Evolutionary conservation across 2,113 vertebrate genomes (phyloP).

Genomic region (Pogona vitticeps): DNA sequence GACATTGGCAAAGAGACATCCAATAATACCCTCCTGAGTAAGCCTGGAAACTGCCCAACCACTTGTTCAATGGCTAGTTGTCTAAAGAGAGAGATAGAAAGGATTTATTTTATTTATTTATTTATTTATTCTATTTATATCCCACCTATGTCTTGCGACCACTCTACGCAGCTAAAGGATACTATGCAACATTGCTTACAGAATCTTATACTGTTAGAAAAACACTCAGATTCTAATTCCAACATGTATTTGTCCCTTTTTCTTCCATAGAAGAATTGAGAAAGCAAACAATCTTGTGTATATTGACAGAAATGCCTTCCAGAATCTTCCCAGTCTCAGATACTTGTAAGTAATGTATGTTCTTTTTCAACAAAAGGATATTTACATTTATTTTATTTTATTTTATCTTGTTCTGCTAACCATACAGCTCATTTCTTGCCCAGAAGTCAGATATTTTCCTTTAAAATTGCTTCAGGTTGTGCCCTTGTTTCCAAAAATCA

Average conservation of each 20-base stretch:
- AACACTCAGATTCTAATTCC: not conserved
- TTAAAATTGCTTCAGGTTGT: not conserved
- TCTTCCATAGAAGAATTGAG: slow-evolving; percentile 79
- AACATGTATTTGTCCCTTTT: slow-evolving; percentile 48
- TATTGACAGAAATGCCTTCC: slow-evolving; percentile 79
- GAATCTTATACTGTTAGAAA: not conserved
- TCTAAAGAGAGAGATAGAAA: too few relatives aligned
- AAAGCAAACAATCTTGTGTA: slow-evolving; percentile 80
- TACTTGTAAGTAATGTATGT: slow-evolving; percentile 79
- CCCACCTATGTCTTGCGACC: too few relatives aligned
- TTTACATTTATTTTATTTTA: not conserved
- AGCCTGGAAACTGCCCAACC: too few relatives aligned
- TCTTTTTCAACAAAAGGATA: slow-evolving; percentile 9
- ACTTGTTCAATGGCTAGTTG: too few relatives aligned
- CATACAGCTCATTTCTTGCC: not conserved
- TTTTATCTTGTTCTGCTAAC: not conserved
- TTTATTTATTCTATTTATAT: too few relatives aligned
- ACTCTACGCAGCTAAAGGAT: too few relatives aligned
- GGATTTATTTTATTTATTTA: too few relatives aligned
- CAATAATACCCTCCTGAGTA: too few relatives aligned
- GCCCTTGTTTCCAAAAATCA: not conserved
- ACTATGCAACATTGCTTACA: too few relatives aligned
- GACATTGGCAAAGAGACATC: too few relatives aligned
- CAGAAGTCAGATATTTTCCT: not conserved
- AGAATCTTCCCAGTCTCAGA: slow-evolving; percentile 80